A percentile compares a stretch with the other conserved stretches of the same genome.
These are phyloP conservation scores for Portevinia maculata DNA, from an alignment of 2,888 invertebrate species.

Conservation along the genomic window DNA sequence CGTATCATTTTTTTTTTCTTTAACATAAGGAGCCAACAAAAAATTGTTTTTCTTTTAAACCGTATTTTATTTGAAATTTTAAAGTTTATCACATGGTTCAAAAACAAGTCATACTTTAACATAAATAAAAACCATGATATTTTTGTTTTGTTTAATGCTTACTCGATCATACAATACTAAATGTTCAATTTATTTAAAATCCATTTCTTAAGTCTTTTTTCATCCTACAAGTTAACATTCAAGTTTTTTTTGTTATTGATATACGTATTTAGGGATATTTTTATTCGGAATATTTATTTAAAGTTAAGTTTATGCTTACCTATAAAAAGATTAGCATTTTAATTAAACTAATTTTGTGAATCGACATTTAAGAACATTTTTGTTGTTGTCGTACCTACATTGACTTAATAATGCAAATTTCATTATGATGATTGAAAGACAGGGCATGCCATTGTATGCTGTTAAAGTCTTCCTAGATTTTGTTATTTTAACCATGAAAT, in stretches of 20 bases:
- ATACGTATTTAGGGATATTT: slow-evolving; percentile 6
- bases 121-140: slow-evolving; percentile 32
- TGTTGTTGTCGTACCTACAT: slow-evolving; percentile 12
- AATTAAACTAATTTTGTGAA: not conserved
- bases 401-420: slow-evolving; percentile 11
- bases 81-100: slow-evolving; percentile 59
- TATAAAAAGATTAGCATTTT: slow-evolving; percentile 46
- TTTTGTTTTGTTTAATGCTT: slow-evolving; percentile 30
- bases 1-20: slow-evolving; percentile 40
- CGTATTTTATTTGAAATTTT: slow-evolving; percentile 25
- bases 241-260: slow-evolving; percentile 23
- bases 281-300: slow-evolving; percentile 43
- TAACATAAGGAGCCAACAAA: slow-evolving; percentile 18
- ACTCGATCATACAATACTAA: slow-evolving; percentile 51
- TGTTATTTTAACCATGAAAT: slow-evolving; percentile 20
- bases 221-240: slow-evolving; percentile 48
- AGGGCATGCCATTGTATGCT: slow-evolving; percentile 1
- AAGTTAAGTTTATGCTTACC: slow-evolving; percentile 30
- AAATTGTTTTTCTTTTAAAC: slow-evolving; percentile 9
- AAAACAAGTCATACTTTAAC: slow-evolving; percentile 32
- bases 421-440: slow-evolving; percentile 21
- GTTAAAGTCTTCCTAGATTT: slow-evolving; percentile 13
- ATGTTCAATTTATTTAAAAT: slow-evolving; percentile 34
- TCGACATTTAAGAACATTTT: slow-evolving; percentile 4
- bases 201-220: slow-evolving; percentile 64